Base-by-base conservation (phyloP, 2,888 invertebrate genomes). In the Rhagophthalmus giganteus region DNA sequence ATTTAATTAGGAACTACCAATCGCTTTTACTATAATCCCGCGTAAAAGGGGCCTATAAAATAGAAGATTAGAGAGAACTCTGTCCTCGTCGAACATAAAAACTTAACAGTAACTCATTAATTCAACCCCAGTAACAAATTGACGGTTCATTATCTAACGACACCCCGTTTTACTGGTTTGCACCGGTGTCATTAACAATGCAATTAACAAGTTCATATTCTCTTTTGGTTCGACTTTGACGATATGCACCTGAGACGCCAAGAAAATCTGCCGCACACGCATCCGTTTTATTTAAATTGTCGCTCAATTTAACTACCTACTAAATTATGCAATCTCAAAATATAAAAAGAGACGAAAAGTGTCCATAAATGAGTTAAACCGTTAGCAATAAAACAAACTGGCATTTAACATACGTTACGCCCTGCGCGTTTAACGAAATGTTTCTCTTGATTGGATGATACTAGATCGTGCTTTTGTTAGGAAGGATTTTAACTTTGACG, bases 111-210 rank as follows among this genome's bases (percentile, higher is more conserved):
- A 51, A 44, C 55, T 47, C 39, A 58, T 58, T 51, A 57, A 54
- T 55, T 56, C 42, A 46, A 15, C 52, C 58, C 46, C 34, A 42
- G 52, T 44, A 53, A 51, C 57, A 55, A 58, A 58, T 50, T 44
- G 57, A 55, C 49, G 54, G 46, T 59, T 57, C 58, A 57, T 59
- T 59, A 59, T 55, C 47, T 55, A 42, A 44, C 44, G 40, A 52
- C 52, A 53, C 37, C 47, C 54, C 53, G 41, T 59, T 59, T 59
- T 55, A 57, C 54, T 54, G 58, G 48, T 57, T 55, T 30, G 54
- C 52, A 52, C 51, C 48, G 54, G 57, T 55, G 58, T 57, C 58
- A 58, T 59, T 59, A 59, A 57, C 58, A 53, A 52, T 49, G 54
- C 57, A 59, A 59, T 59, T 59, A 57, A 52, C 49, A 53, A 37